Conservation (phyloP, 2,797 vertebrate genomes). For the Trachurus trachurus region DNA sequence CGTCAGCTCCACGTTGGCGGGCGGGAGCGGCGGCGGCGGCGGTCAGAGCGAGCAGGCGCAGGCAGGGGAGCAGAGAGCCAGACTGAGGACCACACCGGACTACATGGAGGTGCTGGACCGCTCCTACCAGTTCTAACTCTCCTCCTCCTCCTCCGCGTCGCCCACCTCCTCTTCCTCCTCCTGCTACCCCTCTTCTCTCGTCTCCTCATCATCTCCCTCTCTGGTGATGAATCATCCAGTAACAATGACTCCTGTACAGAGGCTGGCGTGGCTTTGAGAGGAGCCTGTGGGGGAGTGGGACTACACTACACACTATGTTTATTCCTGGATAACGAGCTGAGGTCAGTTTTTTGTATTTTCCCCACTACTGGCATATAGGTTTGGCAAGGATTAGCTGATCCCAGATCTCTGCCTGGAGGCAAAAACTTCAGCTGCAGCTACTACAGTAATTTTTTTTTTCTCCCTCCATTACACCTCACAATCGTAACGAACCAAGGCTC, state of each 20-base stretch:
- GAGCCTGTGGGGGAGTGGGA: conserved; percentile 73
- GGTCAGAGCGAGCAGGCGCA: conserved; percentile 90
- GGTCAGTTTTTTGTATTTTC: conserved; percentile 74
- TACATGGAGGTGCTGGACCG: conserved; percentile 99
- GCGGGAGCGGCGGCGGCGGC: conserved; percentile 87
- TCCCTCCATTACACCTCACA: conserved; percentile 50
- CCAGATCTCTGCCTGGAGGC: conserved; percentile 74
- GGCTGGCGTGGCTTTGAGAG: conserved; percentile 70
- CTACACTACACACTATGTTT: conserved; percentile 75
- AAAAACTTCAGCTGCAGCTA: conserved; percentile 73
- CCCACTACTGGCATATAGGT: conserved; percentile 68
- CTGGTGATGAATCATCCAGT: conserved; percentile 76
- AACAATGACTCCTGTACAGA: conserved; percentile 79
- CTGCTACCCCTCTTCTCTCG: conserved; percentile 56
- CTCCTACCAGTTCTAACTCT: conserved; percentile 95
- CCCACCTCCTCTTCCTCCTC: conserved; percentile 20
- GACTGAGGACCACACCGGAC: conserved; percentile 98
- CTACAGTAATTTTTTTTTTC: conserved; percentile 47
- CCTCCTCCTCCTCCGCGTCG: conserved; percentile 5
- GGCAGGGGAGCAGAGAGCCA: conserved; percentile 92
- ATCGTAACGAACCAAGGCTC: conserved; percentile 55
- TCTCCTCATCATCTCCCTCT: conserved; percentile 72
- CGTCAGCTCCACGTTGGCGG: conserved; percentile 82
- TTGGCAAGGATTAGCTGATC: conserved; percentile 77
- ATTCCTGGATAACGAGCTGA: conserved; percentile 79